Evolutionary conservation across 2,797 vertebrate species (phyloP).

Genomic region (Tachyglossus aculeatus): DNA sequence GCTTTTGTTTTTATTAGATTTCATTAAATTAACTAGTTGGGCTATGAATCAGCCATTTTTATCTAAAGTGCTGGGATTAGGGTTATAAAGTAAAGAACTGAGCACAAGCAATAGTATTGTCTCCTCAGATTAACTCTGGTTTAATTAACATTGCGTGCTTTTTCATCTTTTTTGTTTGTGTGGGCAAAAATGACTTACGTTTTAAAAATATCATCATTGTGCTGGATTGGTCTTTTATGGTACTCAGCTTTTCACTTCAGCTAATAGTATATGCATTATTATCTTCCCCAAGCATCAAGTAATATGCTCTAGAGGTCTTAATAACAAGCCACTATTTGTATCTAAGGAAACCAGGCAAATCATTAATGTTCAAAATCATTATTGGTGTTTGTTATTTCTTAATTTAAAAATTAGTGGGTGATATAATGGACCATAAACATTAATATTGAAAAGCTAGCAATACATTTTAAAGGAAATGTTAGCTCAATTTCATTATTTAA

Average conservation of each 20-base stretch:
- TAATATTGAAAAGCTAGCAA: neutral
- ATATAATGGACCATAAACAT: neutral
- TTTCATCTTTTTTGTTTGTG: neutral
- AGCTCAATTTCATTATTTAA: no score
- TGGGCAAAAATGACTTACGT: constrained; percentile 1
- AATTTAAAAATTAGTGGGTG: constrained; percentile 11
- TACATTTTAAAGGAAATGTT: constrained; percentile 28
- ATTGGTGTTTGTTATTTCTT: constrained; percentile 16
- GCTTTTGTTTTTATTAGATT: constrained; percentile 13
- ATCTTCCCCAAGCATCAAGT: constrained; percentile 6
- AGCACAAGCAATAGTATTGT: rapidly evolving
- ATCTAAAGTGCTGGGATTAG: neutral
- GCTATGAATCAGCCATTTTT: constrained; percentile 24
- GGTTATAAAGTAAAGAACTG: neutral
- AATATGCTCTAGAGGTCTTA: neutral
- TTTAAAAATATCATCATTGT: no score
- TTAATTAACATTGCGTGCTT: neutral
- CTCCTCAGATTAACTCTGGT: neutral
- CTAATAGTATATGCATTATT: constrained; percentile 6
- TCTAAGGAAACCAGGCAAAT: constrained; percentile 7
- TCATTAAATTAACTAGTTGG: constrained; percentile 25
- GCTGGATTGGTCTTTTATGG: neutral
- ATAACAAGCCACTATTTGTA: constrained; percentile 1
- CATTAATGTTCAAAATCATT: constrained; percentile 1
- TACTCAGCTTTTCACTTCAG: constrained; percentile 15